phyloP scores from a whole-genome alignment of 2,113 vertebrate genomes.

The Panurus biarmicus region DNA sequence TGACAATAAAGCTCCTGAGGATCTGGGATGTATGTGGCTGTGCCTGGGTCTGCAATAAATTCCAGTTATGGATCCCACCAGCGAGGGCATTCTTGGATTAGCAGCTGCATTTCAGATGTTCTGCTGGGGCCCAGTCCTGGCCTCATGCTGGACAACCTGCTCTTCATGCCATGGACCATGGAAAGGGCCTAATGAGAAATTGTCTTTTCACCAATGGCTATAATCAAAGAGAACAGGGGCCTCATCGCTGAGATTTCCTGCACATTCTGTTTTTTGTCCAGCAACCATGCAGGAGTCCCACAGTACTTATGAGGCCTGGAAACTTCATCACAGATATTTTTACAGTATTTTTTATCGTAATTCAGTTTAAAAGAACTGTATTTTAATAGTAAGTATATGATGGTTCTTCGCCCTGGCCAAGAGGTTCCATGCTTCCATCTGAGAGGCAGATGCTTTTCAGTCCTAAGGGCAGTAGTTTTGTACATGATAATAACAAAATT shows the following conservation, averaged over 20 bases:
- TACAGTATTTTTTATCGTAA: not conserved
- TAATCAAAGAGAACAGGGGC: not conserved
- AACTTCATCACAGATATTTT: not conserved
- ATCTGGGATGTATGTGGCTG: not conserved
- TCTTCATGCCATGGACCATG: not conserved
- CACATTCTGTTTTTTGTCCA: not conserved
- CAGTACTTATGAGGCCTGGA: not conserved
- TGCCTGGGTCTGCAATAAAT: accelerated
- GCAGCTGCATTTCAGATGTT: not conserved
- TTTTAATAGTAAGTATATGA: not conserved
- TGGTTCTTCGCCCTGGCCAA: not conserved
- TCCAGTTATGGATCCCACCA: not conserved
- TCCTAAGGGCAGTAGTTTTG: not conserved
- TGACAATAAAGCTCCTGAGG: not conserved
- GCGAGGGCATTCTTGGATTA: too few species aligned
- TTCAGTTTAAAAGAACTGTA: not conserved
- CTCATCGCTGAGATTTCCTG: not conserved
- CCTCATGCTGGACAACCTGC: not conserved
- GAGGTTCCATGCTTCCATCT: not conserved
- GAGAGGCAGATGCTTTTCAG: not conserved
- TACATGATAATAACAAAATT: not conserved
- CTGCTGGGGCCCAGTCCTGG: not conserved
- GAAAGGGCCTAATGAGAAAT: not conserved
- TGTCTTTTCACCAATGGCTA: not conserved
- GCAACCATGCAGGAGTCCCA: not conserved